phyloP scores from a whole-genome alignment of 1,140 invertebrate genomes.

The Drosophila obscura region DNA sequence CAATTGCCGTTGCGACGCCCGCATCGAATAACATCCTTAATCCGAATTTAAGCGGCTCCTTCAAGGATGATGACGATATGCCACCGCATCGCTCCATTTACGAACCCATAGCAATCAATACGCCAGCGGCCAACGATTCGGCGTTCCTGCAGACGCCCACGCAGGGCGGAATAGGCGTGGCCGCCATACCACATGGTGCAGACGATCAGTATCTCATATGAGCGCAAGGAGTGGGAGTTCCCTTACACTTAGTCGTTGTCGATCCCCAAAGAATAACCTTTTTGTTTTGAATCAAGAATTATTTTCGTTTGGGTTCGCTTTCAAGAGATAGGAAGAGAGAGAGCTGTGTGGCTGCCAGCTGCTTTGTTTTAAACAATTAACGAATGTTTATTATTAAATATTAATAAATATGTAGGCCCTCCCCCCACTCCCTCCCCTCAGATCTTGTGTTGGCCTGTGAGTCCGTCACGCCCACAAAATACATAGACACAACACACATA shows the following conservation, averaged over 20 bases:
- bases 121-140: slow-evolving; percentile 56
- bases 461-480: slow-evolving; percentile 35
- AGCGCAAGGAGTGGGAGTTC: slow-evolving; percentile 12
- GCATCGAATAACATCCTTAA: slow-evolving; percentile 83
- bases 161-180: slow-evolving; percentile 77
- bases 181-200: slow-evolving; percentile 63
- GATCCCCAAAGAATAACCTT: slow-evolving; percentile 1
- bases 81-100: slow-evolving; percentile 76
- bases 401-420: slow-evolving; percentile 60
- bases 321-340: not conserved
- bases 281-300: not conserved
- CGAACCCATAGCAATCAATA: slow-evolving; percentile 67
- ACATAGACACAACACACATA: slow-evolving; percentile 24
- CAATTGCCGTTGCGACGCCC: slow-evolving; percentile 48
- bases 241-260: slow-evolving; percentile 3
- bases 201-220: slow-evolving; percentile 71
- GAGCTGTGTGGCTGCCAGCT: slow-evolving; percentile 66
- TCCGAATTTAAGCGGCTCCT: slow-evolving; percentile 84
- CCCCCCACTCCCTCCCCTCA: not conserved
- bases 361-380: slow-evolving; percentile 79
- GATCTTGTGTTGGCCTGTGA: slow-evolving; percentile 49
- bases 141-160: slow-evolving; percentile 73
- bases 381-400: slow-evolving; percentile 74
- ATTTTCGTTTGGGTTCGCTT: slow-evolving; percentile 36
- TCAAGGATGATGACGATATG: slow-evolving; percentile 79